These are phyloP conservation scores for Thymallus thymallus DNA, from an alignment of 2,113 vertebrate genomes.

Conservation along the genomic window DNA sequence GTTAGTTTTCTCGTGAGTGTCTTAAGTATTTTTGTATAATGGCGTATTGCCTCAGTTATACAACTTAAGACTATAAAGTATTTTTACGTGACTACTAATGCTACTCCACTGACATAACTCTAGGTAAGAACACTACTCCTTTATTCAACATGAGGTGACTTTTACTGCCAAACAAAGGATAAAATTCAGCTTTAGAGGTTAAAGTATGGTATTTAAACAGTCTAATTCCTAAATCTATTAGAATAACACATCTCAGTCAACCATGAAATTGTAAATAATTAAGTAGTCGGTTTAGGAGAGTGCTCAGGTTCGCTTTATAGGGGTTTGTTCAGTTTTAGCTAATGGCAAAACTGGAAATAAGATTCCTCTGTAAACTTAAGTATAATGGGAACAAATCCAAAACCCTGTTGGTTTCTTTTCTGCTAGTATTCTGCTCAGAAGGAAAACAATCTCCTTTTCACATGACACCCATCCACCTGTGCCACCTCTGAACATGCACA, in stretches of 20 bases:
- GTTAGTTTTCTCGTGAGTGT: background rate
- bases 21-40: background rate
- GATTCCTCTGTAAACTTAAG: conserved; percentile 52
- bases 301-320: conserved; percentile 47
- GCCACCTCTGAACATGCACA: conserved; percentile 36
- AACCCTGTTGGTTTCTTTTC: conserved; percentile 7
- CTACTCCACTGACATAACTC: background rate
- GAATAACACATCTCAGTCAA: conserved; percentile 71
- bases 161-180: conserved; percentile 64
- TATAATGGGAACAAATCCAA: conserved; percentile 47
- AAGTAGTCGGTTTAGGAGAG: conserved; percentile 55
- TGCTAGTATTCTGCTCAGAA: conserved; percentile 39
- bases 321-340: conserved; percentile 41
- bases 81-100: background rate
- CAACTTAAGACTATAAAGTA: conserved; percentile 24
- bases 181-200: conserved; percentile 65
- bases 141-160: conserved; percentile 54
- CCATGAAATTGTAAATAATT: conserved; percentile 78
- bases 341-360: conserved; percentile 68
- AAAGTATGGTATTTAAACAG: conserved; percentile 60
- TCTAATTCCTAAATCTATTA: conserved; percentile 72
- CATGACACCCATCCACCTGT: conserved; percentile 27
- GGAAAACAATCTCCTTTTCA: conserved; percentile 31
- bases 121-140: too few species aligned
- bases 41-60: conserved; percentile 1